These are phyloP conservation scores for Morone saxatilis DNA, from an alignment of 2,113 vertebrate genomes.

Conservation along the genomic window DNA sequence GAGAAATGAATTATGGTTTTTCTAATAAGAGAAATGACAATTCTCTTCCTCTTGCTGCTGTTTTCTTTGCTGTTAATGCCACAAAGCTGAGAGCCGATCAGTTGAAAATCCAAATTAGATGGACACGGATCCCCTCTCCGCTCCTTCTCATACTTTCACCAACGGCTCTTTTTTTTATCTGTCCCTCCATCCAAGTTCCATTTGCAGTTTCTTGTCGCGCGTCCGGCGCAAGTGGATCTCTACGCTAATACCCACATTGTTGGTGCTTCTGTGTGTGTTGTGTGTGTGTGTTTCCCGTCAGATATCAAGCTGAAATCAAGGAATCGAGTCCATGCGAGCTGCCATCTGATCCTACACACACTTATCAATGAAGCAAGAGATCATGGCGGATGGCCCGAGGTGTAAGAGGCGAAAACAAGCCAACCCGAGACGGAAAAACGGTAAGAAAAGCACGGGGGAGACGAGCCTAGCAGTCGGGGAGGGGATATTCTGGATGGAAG, in stretches of 20 bases:
- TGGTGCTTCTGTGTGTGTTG: constrained; percentile 70
- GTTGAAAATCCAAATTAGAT: constrained; percentile 57
- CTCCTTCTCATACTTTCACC: constrained; percentile 46
- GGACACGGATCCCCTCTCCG: constrained; percentile 40
- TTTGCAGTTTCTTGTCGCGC: constrained; percentile 51
- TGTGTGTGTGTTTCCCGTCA: constrained; percentile 86
- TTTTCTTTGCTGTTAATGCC: constrained; percentile 40
- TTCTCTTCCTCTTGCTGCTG: constrained; percentile 61
- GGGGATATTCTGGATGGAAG: constrained; percentile 43
- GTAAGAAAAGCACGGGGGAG: constrained; percentile 86
- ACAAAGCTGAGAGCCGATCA: constrained; percentile 63
- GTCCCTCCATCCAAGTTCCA: constrained; percentile 78
- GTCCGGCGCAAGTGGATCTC: constrained; percentile 85
- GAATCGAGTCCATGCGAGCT: constrained; percentile 96
- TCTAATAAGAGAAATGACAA: constrained; percentile 84
- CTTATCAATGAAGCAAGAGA: constrained; percentile 99
- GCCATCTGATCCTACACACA: constrained; percentile 94
- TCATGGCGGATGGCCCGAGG: constrained; percentile 99
- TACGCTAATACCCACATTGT: constrained; percentile 83
- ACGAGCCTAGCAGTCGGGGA: constrained; percentile 9
- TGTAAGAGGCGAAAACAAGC: constrained; percentile 99
- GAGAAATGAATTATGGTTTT: constrained; percentile 77
- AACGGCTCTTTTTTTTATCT: constrained; percentile 32
- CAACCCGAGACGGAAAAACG: constrained; percentile 98
- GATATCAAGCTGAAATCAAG: constrained; percentile 91